Percentiles rank a stretch among this genome's conserved stretches.
Conservation (phyloP, 2,888 invertebrate species). For the Corythucha ciliata region DNA sequence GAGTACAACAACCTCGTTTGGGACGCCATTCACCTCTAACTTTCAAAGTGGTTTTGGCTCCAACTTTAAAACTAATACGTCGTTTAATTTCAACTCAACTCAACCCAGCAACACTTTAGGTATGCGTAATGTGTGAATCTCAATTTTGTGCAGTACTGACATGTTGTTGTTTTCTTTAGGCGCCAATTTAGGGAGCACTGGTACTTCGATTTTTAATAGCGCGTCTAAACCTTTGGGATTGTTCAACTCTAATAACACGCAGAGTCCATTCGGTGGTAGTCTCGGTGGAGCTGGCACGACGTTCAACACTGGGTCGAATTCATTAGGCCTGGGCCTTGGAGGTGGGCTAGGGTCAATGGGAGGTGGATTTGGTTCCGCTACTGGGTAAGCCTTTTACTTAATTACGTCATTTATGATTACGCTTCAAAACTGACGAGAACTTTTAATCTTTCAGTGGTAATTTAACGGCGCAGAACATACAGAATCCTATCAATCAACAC, state of each 20-base stretch:
- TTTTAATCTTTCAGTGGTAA: too few species aligned
- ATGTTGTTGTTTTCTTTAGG: too few species aligned
- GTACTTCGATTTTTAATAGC: conserved; percentile 44
- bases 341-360: conserved; percentile 8
- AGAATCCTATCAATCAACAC: conserved; percentile 51
- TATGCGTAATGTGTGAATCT: conserved; percentile 25
- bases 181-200: conserved; percentile 34
- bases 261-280: conserved; percentile 39
- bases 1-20: conserved; percentile 36
- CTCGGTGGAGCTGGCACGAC: conserved; percentile 36
- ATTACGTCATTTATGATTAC: too few species aligned
- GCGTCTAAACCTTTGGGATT: conserved; percentile 46
- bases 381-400: too few species aligned
- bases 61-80: conserved; percentile 37
- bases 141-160: too few species aligned
- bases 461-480: conserved; percentile 17
- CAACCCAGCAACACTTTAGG: conserved; percentile 36
- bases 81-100: conserved; percentile 40
- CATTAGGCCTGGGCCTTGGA: conserved; percentile 29
- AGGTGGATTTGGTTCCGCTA: too few species aligned
- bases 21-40: too few species aligned
- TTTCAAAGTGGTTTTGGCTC: conserved; percentile 32
- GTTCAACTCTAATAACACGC: conserved; percentile 45
- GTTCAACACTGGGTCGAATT: conserved; percentile 41
- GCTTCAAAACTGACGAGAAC: too few species aligned